A percentile compares a stretch with the other conserved stretches of the same genome.
These are phyloP conservation scores for Drosophila ustulata DNA, from an alignment of 2,888 invertebrate species.

Conservation along the genomic window DNA sequence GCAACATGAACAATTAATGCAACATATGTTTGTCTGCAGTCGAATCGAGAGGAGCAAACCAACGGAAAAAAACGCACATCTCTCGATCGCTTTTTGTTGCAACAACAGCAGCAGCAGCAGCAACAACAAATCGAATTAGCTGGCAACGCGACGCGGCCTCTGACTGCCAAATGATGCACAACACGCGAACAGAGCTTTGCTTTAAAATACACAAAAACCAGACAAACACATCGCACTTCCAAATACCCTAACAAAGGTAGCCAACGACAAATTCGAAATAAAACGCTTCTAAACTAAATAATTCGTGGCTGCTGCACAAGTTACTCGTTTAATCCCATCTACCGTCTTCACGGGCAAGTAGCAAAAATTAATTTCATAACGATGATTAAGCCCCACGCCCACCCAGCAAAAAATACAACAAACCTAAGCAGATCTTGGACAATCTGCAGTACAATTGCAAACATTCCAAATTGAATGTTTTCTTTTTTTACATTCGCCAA, in stretches of 20 bases:
- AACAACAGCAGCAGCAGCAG: neutral
- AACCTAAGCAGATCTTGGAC: conserved; percentile 25
- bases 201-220: neutral
- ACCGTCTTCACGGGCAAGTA: conserved; percentile 2
- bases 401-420: conserved; percentile 13
- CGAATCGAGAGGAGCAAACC: conserved; percentile 12
- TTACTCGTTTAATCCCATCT: conserved; percentile 4
- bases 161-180: conserved; percentile 59
- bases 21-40: conserved; percentile 70
- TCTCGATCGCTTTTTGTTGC: conserved; percentile 54
- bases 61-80: conserved; percentile 42
- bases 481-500: conserved; percentile 13
- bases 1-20: conserved; percentile 80
- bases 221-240: neutral
- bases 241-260: conserved; percentile 5
- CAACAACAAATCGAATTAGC: conserved; percentile 70
- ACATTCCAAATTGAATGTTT: conserved; percentile 60
- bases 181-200: conserved; percentile 55
- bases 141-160: conserved; percentile 49
- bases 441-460: conserved; percentile 35
- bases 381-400: conserved; percentile 78
- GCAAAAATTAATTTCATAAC: conserved; percentile 80
- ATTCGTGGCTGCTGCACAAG: neutral
- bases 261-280: too few species aligned
- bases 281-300: too few species aligned